A percentile compares a stretch with the other conserved stretches of the same genome.
Conservation (phyloP, 2,888 invertebrate species). For the Cloeon dipterum region DNA sequence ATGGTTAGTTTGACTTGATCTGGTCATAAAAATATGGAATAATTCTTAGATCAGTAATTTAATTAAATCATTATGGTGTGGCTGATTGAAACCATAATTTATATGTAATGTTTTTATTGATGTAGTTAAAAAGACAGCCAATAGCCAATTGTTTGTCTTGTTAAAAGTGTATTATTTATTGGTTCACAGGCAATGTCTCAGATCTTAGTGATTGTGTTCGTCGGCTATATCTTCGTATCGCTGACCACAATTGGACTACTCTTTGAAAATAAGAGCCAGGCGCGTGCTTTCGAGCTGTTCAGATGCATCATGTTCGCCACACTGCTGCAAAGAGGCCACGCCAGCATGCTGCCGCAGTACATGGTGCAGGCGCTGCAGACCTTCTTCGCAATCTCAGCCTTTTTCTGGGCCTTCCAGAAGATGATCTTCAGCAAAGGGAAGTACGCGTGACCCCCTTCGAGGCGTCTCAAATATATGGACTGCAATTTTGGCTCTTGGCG, state of each 20-base stretch:
- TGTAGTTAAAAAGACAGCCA: too few relatives aligned
- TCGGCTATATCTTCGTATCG: conserved; percentile 39
- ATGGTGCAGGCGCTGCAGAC: conserved; percentile 22
- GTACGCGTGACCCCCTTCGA: background rate
- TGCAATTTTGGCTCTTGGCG: too few relatives aligned
- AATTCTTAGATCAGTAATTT: too few relatives aligned
- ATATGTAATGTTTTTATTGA: too few relatives aligned
- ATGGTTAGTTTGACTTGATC: too few relatives aligned
- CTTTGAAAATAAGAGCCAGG: conserved; percentile 38
- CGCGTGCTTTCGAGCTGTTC: conserved; percentile 34
- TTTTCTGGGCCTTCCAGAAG: conserved; percentile 39
- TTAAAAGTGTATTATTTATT: too few relatives aligned
- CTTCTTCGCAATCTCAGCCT: conserved; percentile 32
- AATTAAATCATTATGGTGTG: too few relatives aligned
- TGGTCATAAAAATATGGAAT: too few relatives aligned
- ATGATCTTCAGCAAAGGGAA: background rate
- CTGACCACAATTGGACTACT: conserved; percentile 45
- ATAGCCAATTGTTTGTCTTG: too few relatives aligned
- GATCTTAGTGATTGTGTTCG: conserved; percentile 28
- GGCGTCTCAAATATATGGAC: too few relatives aligned
- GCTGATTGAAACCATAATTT: too few relatives aligned
- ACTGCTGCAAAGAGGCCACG: conserved; percentile 13
- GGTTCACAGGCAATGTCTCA: conserved; percentile 37
- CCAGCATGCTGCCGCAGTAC: conserved; percentile 9
- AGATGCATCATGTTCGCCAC: conserved; percentile 37